These are phyloP conservation scores for Allophyes oxyacanthae DNA, from an alignment of 2,888 invertebrate genomes.

Conservation along the genomic window DNA sequence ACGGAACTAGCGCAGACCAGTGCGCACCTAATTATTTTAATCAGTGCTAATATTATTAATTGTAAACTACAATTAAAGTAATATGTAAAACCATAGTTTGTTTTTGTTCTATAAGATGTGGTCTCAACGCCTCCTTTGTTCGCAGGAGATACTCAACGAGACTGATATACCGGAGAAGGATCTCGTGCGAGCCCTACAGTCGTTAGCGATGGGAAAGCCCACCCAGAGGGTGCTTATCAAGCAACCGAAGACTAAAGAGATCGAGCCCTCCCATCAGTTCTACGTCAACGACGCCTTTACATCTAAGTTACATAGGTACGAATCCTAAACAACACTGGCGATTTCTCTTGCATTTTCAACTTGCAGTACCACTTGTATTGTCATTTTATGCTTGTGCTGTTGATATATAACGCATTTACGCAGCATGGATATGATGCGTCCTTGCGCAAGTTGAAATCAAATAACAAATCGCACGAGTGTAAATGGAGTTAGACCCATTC, in stretches of 20 bases:
- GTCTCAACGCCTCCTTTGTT: background rate
- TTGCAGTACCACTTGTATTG: too few relatives aligned
- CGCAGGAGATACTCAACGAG: conserved; percentile 97
- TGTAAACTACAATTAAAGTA: too few relatives aligned
- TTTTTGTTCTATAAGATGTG: background rate
- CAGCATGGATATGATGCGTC: too few relatives aligned
- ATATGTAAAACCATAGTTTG: background rate
- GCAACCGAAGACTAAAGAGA: conserved; percentile 98
- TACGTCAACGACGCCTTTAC: conserved; percentile 99
- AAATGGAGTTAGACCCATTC: too few relatives aligned
- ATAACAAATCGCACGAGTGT: too few relatives aligned
- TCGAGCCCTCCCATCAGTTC: conserved; percentile 97
- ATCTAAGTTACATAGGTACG: conserved; percentile 97
- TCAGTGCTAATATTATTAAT: too few relatives aligned
- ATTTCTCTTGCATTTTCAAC: too few relatives aligned
- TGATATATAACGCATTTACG: too few relatives aligned
- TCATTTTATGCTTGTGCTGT: too few relatives aligned
- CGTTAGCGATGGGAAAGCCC: conserved; percentile 99
- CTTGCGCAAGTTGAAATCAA: too few relatives aligned
- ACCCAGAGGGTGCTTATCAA: conserved; percentile 98
- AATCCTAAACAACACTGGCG: background rate
- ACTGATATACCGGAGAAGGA: conserved; percentile 99
- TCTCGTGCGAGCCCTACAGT: conserved; percentile 98
- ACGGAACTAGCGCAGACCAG: too few relatives aligned
- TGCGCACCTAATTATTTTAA: too few relatives aligned